Base-by-base conservation (phyloP, 2,797 vertebrate species). In the Sebastes variabilis region DNA sequence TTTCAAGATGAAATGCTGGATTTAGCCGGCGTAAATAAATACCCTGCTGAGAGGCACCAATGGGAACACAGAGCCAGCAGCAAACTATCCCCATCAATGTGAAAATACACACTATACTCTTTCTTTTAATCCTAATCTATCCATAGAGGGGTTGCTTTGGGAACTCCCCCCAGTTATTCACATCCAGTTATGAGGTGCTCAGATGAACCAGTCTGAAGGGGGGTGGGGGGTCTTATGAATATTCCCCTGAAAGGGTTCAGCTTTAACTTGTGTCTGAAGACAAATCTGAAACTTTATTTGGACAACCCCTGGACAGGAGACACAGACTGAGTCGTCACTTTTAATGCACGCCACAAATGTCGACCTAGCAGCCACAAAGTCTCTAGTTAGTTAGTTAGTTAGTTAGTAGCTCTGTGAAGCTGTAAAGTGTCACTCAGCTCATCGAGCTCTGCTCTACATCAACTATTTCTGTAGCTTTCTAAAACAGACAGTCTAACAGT, bases 1-100 rank as follows among this genome's bases (percentile, higher is more conserved):
- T 88, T 93, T 92, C 77, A 90, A 90, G 90, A 93, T 90, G 87
- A 86, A 91, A 90, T 78, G 84, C 91, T 89, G 85, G 84, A 91
- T 95, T 94, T 87, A 91, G 83, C 80, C 72, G 76, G 46, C 16
- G 32, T 65, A 65, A 65, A 27, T 65, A 65, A 87, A 87, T 77
- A 75, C 69, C 86, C 80, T 54, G 85, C 87, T 83, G 85, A 77
- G 77, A 85, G 38, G 77, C 62, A 78, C 80, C 83, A 29, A 67
- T 71, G 69, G 66, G 42, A 82, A 79, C 62, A 75, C 32, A 38
- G 61, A 61, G 75, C 20, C 7, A 68, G 18, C 62, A 61, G 25
- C n/a, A 75, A 77, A 75, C 8, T 58, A 59, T 8, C 25, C 12
- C 77, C 18, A 70, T 29, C 59, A 54, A 81, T 66, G 4, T 64